A percentile compares a stretch with the other conserved stretches of the same genome.
phyloP scores from a whole-genome alignment of 2,797 vertebrate genomes.

The Luscinia megarhynchos region DNA sequence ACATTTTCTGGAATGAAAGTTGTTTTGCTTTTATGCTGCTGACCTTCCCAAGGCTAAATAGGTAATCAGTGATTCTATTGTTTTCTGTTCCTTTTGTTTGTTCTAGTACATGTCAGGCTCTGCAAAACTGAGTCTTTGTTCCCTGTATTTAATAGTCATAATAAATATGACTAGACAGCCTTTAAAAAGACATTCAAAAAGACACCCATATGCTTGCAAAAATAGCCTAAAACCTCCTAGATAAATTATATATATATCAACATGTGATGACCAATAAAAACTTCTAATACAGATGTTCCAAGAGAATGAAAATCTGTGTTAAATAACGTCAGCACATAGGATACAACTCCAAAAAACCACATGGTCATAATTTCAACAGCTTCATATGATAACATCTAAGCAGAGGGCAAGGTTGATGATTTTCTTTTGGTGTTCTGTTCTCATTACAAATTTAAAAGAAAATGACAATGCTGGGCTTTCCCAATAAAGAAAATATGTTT shows the following conservation, averaged over 20 bases:
- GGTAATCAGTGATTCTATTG: constrained; percentile 56
- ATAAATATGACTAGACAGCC: neutral
- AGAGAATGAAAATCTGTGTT: neutral
- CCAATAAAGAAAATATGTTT: neutral
- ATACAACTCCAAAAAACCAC: neutral
- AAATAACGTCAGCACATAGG: neutral
- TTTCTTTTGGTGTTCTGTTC: neutral
- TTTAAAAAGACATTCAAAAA: neutral
- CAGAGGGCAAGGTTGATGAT: neutral
- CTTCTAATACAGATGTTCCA: neutral
- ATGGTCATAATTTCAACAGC: neutral
- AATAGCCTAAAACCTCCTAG: neutral
- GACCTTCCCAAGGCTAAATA: constrained; percentile 74
- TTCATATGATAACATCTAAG: neutral
- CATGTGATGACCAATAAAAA: neutral
- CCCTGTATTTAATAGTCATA: neutral
- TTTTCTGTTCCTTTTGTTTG: constrained; percentile 6
- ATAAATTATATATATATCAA: neutral
- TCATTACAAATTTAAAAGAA: neutral
- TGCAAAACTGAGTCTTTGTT: constrained; percentile 47
- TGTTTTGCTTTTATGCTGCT: constrained; percentile 71
- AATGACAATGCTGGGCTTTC: neutral
- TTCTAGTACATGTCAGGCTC: constrained; percentile 46
- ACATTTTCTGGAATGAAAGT: constrained; percentile 71
- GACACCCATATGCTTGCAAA: neutral